Conservation (phyloP, 92 coral and sea anemone species). For the Bergia puertoricense region DNA sequence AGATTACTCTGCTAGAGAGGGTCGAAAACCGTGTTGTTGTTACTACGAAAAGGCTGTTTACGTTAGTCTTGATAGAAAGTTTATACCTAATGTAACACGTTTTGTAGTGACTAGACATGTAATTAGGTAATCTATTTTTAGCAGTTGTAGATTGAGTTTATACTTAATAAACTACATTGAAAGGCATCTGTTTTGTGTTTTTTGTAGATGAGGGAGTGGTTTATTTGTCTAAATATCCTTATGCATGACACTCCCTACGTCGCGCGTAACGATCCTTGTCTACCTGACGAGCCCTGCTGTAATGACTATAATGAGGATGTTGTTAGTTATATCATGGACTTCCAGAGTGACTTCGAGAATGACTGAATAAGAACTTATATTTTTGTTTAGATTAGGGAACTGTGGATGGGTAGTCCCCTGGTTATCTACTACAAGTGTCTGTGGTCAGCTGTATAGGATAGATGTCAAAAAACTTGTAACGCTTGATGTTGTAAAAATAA, state of each 20-base stretch:
- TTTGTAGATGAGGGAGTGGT: neutral
- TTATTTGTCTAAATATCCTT: neutral
- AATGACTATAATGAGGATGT: neutral
- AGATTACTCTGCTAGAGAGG: conserved; percentile 7
- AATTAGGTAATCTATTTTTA: neutral
- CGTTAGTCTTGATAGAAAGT: neutral
- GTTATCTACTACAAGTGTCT: conserved; percentile 5
- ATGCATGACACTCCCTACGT: neutral
- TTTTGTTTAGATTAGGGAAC: conserved; percentile 9
- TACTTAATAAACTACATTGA: neutral
- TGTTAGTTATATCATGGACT: too few relatives aligned
- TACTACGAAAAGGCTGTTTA: neutral
- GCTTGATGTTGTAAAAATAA: too few relatives aligned
- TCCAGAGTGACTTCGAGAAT: neutral
- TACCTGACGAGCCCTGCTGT: conserved; percentile 4
- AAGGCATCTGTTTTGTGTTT: too few relatives aligned
- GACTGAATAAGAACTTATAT: conserved; percentile 7
- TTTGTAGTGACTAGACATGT: conserved; percentile 2
- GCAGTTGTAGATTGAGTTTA: too few relatives aligned
- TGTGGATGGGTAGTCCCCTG: neutral
- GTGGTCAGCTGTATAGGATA: neutral
- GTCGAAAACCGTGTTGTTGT: neutral
- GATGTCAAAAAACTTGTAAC: too few relatives aligned
- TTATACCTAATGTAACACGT: neutral
- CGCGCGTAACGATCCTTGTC: neutral